Evolutionary conservation across 2,888 invertebrate species (phyloP), one percentile per base, ranked within the genome.

Genomic region (Oxyteleia sp.): DNA sequence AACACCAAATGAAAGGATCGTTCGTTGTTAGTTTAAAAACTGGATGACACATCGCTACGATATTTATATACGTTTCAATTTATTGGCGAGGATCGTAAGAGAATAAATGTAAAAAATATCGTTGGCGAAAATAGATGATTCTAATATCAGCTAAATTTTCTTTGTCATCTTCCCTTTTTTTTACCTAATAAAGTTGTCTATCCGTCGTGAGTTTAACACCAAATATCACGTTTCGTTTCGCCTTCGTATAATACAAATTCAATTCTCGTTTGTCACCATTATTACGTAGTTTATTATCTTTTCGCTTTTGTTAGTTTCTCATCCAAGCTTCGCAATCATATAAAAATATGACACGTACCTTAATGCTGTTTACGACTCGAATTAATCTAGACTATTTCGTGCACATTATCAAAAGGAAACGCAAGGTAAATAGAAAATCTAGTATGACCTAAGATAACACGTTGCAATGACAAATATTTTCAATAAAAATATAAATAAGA

Each of bases 81-180:
- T 76, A 29, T 76, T 78, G 71, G 75, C 76, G 83, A 84, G 64
- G 72, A 76, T 69, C 61, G 84, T 81, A 76, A 66, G 71, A 84
- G 80, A 80, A 80, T 84, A 76, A 72, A 49, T 84, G 66, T 78
- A 75, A 84, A 84, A 84, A 84, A 84, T 81, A 78, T 78, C 64
- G 69, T 81, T 81, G 81, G 81, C 74, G 78, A 84, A 84, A 84
- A 84, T 84, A 84, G 78, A 84, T 16, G 64, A 71, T 80, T 84
- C 76, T 84, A 71, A 75, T 80, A 81, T 74, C 59, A 66, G 72
- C 72, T 78, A 78, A 72, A 61, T 68, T 74, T 82, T 63, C 64
- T 82, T 72, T 68, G 61, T 64, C 45, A 49, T 51, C 29, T 55
- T 69, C 61, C 43, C 13, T 16, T 43, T 57, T 43, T 68, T 43